Percentiles rank a stretch among this genome's conserved stretches.
Evolutionary conservation across 2,888 invertebrate species (phyloP).

Genomic region (Diarsia brunnea): DNA sequence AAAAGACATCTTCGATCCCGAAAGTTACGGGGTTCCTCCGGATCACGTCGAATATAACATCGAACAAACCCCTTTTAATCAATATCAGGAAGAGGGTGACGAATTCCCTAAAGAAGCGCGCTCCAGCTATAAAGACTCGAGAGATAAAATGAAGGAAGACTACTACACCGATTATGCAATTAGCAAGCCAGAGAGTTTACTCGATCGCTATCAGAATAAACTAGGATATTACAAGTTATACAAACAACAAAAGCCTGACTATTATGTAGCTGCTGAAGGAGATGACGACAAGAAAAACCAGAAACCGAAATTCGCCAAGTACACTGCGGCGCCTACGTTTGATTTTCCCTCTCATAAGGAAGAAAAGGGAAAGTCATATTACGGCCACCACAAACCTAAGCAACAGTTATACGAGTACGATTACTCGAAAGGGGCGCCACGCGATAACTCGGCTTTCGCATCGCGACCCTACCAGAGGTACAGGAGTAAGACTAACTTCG

Average conservation of each 20-base stretch:
- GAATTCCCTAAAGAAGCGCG: slow-evolving; percentile 81
- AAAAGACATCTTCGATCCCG: slow-evolving; percentile 83
- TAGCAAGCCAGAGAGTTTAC: slow-evolving; percentile 81
- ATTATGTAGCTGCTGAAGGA: slow-evolving; percentile 70
- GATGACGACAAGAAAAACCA: slow-evolving; percentile 74
- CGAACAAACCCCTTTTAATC: slow-evolving; percentile 80
- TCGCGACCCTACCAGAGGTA: slow-evolving; percentile 79
- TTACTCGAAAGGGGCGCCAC: slow-evolving; percentile 78
- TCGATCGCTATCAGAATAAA: slow-evolving; percentile 80
- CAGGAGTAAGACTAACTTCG: slow-evolving; percentile 82
- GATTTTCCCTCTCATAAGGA: slow-evolving; percentile 70
- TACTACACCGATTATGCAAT: slow-evolving; percentile 84
- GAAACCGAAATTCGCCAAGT: slow-evolving; percentile 78
- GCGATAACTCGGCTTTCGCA: slow-evolving; percentile 80
- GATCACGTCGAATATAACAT: slow-evolving; percentile 76
- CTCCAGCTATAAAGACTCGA: slow-evolving; percentile 80
- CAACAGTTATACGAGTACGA: slow-evolving; percentile 79
- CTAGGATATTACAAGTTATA: slow-evolving; percentile 83
- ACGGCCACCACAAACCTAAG: slow-evolving; percentile 77
- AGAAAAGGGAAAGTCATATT: slow-evolving; percentile 77
- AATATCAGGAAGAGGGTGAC: slow-evolving; percentile 83
- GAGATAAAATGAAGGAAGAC: slow-evolving; percentile 82
- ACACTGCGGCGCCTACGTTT: slow-evolving; percentile 73
- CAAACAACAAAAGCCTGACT: slow-evolving; percentile 80
- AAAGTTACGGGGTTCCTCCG: slow-evolving; percentile 77